These are phyloP conservation scores for Lathamus discolor DNA, from an alignment of 2,113 vertebrate genomes.

Conservation along the genomic window DNA sequence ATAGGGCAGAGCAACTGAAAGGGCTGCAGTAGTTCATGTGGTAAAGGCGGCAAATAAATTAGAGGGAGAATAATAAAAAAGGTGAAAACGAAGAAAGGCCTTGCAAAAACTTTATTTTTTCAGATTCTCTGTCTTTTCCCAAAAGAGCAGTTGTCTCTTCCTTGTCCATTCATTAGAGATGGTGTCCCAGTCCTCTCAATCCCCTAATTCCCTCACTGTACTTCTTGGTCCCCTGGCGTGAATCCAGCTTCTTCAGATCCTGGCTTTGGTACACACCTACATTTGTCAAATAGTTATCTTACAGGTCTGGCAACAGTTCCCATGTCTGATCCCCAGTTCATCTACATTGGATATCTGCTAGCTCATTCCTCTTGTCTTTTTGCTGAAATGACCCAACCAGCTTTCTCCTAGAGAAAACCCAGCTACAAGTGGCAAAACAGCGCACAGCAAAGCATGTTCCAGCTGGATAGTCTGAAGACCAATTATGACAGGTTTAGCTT, in stretches of 20 bases:
- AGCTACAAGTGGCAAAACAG: not conserved
- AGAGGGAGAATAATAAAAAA: not conserved
- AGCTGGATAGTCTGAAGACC: not conserved
- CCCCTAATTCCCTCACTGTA: not conserved
- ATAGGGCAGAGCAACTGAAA: not conserved
- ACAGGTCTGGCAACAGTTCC: not conserved
- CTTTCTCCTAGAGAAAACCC: not conserved
- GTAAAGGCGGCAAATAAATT: not conserved
- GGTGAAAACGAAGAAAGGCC: not conserved
- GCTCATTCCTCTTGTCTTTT: not conserved
- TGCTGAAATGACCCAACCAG: not conserved
- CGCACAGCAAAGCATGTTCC: not conserved
- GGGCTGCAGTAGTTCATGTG: not conserved
- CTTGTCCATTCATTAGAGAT: not conserved
- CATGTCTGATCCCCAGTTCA: not conserved
- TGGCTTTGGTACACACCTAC: not conserved
- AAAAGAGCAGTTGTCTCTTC: not conserved
- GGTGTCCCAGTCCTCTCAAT: not conserved
- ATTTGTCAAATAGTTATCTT: not conserved
- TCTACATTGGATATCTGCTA: not conserved
- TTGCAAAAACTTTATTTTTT: not conserved
- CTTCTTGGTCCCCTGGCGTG: not conserved
- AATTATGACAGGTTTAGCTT: not conserved
- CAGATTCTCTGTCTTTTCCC: not conserved
- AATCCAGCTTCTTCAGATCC: not conserved